A percentile compares a stretch with the other conserved stretches of the same genome.
These are phyloP conservation scores for Nomia melanderi DNA, from an alignment of 1,140 invertebrate species.

Conservation along the genomic window DNA sequence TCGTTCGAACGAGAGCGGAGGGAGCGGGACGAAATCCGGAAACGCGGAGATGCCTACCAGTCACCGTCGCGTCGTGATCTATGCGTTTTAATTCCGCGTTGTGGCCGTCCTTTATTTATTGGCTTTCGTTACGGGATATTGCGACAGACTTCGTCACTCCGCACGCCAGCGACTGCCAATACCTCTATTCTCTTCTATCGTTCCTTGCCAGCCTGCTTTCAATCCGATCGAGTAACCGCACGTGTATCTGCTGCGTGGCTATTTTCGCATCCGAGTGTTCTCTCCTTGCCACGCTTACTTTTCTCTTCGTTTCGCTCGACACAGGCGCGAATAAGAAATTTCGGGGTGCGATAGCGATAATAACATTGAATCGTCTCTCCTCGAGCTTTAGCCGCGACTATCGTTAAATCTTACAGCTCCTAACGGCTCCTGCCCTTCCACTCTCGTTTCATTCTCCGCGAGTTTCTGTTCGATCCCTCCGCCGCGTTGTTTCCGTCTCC, in stretches of 20 bases:
- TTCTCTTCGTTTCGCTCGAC: background rate
- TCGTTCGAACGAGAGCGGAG: conserved; percentile 29
- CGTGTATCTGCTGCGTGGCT: background rate
- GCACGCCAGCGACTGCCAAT: background rate
- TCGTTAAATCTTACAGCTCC: no score
- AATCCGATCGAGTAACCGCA: background rate
- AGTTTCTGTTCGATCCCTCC: background rate
- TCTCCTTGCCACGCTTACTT: background rate
- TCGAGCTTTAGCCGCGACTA: no score
- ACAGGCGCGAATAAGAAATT: no score
- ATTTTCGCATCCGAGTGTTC: background rate
- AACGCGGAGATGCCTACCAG: conserved; percentile 46
- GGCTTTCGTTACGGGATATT: conserved; percentile 72
- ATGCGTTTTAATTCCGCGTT: conserved; percentile 72
- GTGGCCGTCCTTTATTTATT: conserved; percentile 71
- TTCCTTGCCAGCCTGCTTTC: background rate
- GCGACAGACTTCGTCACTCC: conserved; percentile 64
- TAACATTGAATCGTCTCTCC: no score
- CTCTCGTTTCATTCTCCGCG: background rate
- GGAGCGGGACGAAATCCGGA: conserved; percentile 47
- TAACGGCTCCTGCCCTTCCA: no score
- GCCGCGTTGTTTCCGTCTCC: conserved; percentile 6
- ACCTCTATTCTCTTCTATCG: conserved; percentile 1
- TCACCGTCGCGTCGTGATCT: conserved; percentile 64
- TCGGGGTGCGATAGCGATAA: no score